Base-by-base conservation (phyloP, 2,797 vertebrate species). In the Enteromius thamalakanensis region DNA sequence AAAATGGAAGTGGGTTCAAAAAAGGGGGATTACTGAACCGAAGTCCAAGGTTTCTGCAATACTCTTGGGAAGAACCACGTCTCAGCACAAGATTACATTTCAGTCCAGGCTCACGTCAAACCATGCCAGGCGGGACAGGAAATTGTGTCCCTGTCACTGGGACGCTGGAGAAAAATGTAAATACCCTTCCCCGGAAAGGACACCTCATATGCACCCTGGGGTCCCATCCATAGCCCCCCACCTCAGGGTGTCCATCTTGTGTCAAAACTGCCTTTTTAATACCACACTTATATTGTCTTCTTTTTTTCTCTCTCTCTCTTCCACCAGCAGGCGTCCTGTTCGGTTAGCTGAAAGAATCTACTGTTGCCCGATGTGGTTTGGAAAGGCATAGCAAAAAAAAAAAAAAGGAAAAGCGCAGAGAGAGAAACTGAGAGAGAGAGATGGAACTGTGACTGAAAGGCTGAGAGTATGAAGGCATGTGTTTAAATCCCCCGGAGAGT, bases 81-180 rank as follows among this genome's bases (percentile, higher is more conserved):
- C 91, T 90, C 90, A 64, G 91, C 91, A 81, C 81, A 83, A 95
- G 93, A 95, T 95, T 94, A 93, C 93, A 93, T 94, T 94, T 93
- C 93, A 92, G 93, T 93, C 92, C 89, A 87, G 80, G 88, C 90
- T 92, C 87, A 80, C 89, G 93, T 95, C 93, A 93, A 89, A 93
- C 93, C 92, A 92, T 84, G 86, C 93, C 93, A 94, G 92, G 93
- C 91, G 91, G 94, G 94, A 94, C 92, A 95, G 93, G 93, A 94
- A 94, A 95, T 95, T 95, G 94, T 95, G 93, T 94, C 90, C 87
- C 94, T 95, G 94, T 95, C 94, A 95, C 91, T 89, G 91, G 91
- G 92, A 94, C 85, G 92, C 89, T 80, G 88, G 88, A 90, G 91
- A 93, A 91, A 95, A 94, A 95, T 94, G 93, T 95, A 95, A 94